Base-by-base conservation (phyloP, 2,113 vertebrate genomes). In the Camelus dromedarius region DNA sequence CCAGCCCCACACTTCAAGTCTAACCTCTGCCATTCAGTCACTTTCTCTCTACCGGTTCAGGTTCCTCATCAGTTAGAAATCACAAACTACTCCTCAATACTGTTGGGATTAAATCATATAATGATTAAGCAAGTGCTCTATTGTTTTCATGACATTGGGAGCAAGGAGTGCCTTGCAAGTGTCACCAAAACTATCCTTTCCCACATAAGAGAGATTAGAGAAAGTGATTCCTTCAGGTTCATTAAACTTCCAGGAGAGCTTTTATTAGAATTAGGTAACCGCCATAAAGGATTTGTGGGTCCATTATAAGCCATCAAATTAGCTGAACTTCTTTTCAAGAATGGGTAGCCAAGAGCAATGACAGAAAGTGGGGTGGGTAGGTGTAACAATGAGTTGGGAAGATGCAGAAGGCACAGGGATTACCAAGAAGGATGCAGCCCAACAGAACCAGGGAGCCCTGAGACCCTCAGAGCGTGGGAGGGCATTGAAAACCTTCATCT, bases 261-360 rank as follows among this genome's bases (percentile, higher is more conserved):
- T 89, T 66, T 50, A 72, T 92, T 85, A 89, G 48, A 89, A 96
- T 72, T 72, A 35, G 28, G 46, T 30, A 54, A 60, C 9, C 56
- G 11, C 2, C 20, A 9, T 19, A 54, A 56, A n/a, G 58, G 19
- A 76, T 81, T 9, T 56, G 16, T 46, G n/a, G 48, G 54, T 82
- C 60, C 62, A 26, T 94, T 87, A 35, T 22, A 77, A 81, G 46
- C 22, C 30, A n/a, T 87, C 54, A 70, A 62, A 93, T 73, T 75
- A 92, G 35, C 35, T 87, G 90, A 92, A 70, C n/a, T 76, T 26
- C 26, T 96, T 83, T 93, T 69, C 62, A 83, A 79, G 30, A 92
- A 73, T 48, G 38, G 38, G n/a, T 46, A 42, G 10, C 50, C 56
- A 72, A 93, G 66, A 92, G 56, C 30, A 66, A 64, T 60, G n/a